A percentile compares a stretch with the other conserved stretches of the same genome.
Conservation (phyloP, 2,113 vertebrate species). For the Spea bombifrons region DNA sequence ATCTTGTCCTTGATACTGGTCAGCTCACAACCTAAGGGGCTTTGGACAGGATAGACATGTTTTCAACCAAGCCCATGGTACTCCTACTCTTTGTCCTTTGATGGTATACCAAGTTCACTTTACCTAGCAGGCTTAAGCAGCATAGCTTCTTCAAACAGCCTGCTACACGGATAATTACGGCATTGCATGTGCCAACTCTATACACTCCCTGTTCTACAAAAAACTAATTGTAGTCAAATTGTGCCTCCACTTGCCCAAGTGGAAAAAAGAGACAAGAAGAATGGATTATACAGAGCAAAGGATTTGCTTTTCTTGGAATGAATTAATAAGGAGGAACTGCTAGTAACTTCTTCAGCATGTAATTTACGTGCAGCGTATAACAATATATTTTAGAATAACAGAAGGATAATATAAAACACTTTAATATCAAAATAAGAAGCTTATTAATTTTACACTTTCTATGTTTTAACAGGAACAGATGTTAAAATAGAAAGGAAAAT, state of each 20-base stretch:
- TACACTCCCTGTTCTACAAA: slow-evolving; percentile 37
- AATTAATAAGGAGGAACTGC: slow-evolving; percentile 20
- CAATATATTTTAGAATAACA: too few relatives aligned
- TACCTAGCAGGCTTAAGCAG: slow-evolving; percentile 21
- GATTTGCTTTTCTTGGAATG: slow-evolving; percentile 19
- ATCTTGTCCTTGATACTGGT: too few relatives aligned
- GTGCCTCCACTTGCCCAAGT: slow-evolving; percentile 46
- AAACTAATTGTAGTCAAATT: slow-evolving; percentile 34
- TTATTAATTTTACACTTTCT: too few relatives aligned
- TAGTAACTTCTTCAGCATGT: slow-evolving; percentile 11
- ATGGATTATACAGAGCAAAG: not conserved
- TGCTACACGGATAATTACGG: slow-evolving; percentile 34
- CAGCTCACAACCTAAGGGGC: too few relatives aligned
- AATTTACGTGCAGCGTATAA: not conserved
- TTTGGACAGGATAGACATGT: too few relatives aligned
- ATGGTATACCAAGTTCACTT: slow-evolving; percentile 11
- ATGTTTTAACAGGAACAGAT: too few relatives aligned
- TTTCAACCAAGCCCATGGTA: too few relatives aligned
- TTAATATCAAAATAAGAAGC: too few relatives aligned
- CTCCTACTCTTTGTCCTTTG: too few relatives aligned
- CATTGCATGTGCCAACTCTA: slow-evolving; percentile 29
- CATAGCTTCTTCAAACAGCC: slow-evolving; percentile 31
- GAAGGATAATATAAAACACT: too few relatives aligned
- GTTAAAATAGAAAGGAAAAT: too few relatives aligned
- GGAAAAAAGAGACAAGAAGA: slow-evolving; percentile 22